Conservation (phyloP, 1,140 invertebrate genomes). For the Trichonephila inaurata region DNA sequence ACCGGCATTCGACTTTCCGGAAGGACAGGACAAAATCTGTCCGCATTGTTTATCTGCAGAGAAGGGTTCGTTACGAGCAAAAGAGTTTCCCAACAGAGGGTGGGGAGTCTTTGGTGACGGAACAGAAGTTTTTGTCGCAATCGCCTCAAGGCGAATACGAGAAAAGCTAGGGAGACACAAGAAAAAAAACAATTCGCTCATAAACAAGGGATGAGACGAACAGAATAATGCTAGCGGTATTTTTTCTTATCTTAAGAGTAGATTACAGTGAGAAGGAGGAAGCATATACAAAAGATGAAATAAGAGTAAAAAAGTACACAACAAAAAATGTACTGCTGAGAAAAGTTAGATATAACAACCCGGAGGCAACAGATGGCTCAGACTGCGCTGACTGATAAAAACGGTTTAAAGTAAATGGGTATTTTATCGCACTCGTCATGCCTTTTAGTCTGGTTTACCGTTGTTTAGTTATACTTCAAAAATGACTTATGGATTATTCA, state of each 20-base stretch:
- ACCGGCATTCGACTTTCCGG: slow-evolving; percentile 35
- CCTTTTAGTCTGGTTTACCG: not conserved
- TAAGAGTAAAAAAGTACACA: not conserved
- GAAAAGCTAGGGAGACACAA: slow-evolving; percentile 5
- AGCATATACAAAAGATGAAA: not conserved
- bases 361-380: slow-evolving; percentile 48
- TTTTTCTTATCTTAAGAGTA: slow-evolving; percentile 42
- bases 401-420: not conserved
- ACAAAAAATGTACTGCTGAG: not conserved
- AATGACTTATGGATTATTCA: not conserved
- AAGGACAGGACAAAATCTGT: not conserved
- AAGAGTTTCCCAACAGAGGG: not conserved
- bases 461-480: not conserved
- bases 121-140: slow-evolving; percentile 52
- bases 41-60: slow-evolving; percentile 28
- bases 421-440: slow-evolving; percentile 2
- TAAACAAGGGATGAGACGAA: slow-evolving; percentile 43
- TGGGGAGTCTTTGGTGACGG: not conserved
- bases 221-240: slow-evolving; percentile 22
- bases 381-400: slow-evolving; percentile 34
- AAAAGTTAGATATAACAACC: not conserved
- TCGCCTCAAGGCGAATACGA: not conserved
- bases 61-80: slow-evolving; percentile 45
- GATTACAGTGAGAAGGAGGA: not conserved
- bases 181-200: not conserved